Conservation (phyloP, 2,113 vertebrate genomes). For the Ailuropoda melanoleuca region DNA sequence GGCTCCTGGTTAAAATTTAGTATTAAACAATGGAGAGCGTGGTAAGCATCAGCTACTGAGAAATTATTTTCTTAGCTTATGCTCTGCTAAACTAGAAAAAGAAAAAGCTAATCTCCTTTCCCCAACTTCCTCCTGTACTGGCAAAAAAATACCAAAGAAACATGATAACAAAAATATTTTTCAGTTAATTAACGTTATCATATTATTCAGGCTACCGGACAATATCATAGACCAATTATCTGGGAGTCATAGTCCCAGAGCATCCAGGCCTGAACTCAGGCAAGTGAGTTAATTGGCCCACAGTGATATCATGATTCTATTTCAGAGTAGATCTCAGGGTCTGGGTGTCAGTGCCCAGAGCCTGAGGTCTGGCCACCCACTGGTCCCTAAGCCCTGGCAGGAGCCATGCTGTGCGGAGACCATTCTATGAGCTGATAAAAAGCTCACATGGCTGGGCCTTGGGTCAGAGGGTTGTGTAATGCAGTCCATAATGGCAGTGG, state of each 20-base stretch:
- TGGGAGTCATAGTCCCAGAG: background rate
- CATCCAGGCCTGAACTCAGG: background rate
- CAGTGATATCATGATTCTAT: conserved; percentile 37
- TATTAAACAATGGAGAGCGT: background rate
- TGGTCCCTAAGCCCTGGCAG: background rate
- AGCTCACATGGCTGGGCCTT: background rate
- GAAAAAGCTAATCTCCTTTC: background rate
- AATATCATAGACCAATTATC: background rate
- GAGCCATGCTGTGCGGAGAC: background rate
- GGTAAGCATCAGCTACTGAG: background rate
- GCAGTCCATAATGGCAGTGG: conserved; percentile 66
- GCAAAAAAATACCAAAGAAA: background rate
- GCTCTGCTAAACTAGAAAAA: background rate
- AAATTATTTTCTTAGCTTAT: background rate
- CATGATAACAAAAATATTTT: background rate
- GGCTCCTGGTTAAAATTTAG: background rate
- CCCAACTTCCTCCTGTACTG: background rate
- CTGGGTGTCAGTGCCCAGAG: background rate
- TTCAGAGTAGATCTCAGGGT: conserved; percentile 17
- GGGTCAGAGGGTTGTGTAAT: conserved; percentile 68
- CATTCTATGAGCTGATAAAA: conserved; percentile 46
- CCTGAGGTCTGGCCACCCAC: conserved; percentile 68
- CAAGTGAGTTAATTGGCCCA: background rate
- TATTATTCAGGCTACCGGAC: background rate
- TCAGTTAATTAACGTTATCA: background rate